phyloP scores from a whole-genome alignment of 2,888 invertebrate species.

The Mesorhabditis belari region DNA sequence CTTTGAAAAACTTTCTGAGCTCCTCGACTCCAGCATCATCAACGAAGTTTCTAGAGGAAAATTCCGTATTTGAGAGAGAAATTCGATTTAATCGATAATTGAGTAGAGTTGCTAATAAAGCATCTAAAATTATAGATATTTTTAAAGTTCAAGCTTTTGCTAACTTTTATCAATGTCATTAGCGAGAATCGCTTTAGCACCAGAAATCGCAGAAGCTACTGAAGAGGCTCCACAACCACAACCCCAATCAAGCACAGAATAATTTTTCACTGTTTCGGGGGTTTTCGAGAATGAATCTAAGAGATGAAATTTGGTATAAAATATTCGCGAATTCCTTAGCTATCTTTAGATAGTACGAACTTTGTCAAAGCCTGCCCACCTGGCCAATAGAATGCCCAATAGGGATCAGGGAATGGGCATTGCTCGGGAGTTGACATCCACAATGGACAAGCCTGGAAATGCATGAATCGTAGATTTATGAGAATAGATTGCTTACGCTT shows the following conservation, averaged over 20 bases:
- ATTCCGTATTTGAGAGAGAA: conserved; percentile 11
- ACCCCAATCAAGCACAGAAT: conserved; percentile 65
- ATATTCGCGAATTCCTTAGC: too few species aligned
- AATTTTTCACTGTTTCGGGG: conserved; percentile 55
- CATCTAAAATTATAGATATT: conserved; percentile 14
- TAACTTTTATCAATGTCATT: conserved; percentile 66
- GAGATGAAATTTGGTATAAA: not conserved
- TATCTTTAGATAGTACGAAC: conserved; percentile 55
- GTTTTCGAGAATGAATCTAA: conserved; percentile 61
- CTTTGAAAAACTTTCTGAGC: not conserved
- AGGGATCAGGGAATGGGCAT: conserved; percentile 63
- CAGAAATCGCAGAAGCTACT: conserved; percentile 63
- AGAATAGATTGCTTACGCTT: too few species aligned
- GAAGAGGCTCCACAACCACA: conserved; percentile 69
- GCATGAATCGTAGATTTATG: too few species aligned
- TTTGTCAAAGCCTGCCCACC: conserved; percentile 69
- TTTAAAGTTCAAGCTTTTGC: not conserved
- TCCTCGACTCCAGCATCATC: not conserved
- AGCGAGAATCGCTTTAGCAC: conserved; percentile 61
- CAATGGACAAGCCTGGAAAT: conserved; percentile 59
- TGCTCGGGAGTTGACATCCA: conserved; percentile 58
- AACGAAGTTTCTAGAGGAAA: conserved; percentile 14
- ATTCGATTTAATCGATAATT: conserved; percentile 22
- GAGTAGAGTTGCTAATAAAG: conserved; percentile 24
- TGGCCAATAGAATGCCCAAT: conserved; percentile 74